Conservation (phyloP, 2,797 vertebrate genomes). For the Chelmon rostratus region DNA sequence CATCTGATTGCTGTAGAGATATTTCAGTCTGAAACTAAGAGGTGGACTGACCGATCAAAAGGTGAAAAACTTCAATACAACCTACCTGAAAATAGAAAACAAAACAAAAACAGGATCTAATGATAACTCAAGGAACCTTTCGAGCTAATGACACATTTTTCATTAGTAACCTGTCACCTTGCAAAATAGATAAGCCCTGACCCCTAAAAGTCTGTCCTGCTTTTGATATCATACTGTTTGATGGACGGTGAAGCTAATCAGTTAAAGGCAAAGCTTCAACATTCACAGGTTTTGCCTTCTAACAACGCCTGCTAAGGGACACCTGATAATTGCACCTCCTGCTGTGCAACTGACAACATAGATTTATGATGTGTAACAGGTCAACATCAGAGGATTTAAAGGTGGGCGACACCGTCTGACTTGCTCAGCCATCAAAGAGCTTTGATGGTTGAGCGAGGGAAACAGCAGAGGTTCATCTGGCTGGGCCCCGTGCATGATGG, state of each 20-base stretch:
- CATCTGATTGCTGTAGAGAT: background rate
- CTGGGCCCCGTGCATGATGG: background rate
- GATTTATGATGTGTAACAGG: conserved; percentile 16
- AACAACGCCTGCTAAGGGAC: background rate
- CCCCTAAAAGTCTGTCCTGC: background rate
- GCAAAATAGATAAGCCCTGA: background rate
- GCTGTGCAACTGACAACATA: conserved; percentile 29
- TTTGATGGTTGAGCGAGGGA: conserved; percentile 33
- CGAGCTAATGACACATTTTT: background rate
- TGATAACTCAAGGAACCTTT: background rate
- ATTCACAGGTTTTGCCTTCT: conserved; percentile 8
- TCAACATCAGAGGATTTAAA: conserved; percentile 24
- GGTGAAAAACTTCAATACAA: background rate
- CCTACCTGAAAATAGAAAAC: background rate
- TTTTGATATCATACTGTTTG: conserved; percentile 20
- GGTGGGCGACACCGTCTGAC: background rate
- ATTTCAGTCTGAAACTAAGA: background rate
- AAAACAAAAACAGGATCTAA: background rate
- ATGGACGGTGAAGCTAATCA: conserved; percentile 9
- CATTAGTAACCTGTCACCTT: background rate
- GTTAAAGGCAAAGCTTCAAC: conserved; percentile 2
- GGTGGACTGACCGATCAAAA: background rate
- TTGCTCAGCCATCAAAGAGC: conserved; percentile 1
- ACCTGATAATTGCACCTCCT: conserved; percentile 7
- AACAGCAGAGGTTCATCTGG: conserved; percentile 3